Evolutionary conservation across 2,888 invertebrate genomes (phyloP).

Genomic region (Clostera curtula): DNA sequence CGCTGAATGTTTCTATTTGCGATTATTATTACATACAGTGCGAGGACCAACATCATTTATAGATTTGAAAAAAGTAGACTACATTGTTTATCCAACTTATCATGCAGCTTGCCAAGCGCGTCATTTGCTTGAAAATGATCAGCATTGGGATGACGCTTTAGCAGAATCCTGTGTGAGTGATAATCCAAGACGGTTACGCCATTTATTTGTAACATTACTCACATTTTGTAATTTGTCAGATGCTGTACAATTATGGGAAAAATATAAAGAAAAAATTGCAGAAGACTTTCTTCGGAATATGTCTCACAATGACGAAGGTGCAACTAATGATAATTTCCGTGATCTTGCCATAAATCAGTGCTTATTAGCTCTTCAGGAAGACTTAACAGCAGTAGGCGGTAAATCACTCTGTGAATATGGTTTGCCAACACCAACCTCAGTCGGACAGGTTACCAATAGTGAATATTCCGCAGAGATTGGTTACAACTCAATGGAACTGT

Average conservation of each 20-base stretch:
- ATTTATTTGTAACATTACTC: slow-evolving; percentile 3
- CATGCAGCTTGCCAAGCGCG: slow-evolving; percentile 23
- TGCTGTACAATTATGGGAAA: slow-evolving; percentile 3
- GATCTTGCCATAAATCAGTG: slow-evolving; percentile 5
- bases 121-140: slow-evolving; percentile 27
- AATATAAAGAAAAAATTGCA: slow-evolving; percentile 3
- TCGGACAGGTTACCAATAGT: slow-evolving; percentile 4
- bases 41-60: slow-evolving; percentile 23
- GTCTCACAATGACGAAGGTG: not conserved
- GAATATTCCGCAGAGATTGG: slow-evolving; percentile 11
- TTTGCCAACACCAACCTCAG: slow-evolving; percentile 1
- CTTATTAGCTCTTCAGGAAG: slow-evolving; percentile 4
- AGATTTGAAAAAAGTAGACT: slow-evolving; percentile 25
- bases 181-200: slow-evolving; percentile 11
- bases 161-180: slow-evolving; percentile 17
- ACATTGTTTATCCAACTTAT: slow-evolving; percentile 21
- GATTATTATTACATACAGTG: slow-evolving; percentile 12
- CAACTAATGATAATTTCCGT: slow-evolving; percentile 2
- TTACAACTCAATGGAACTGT: slow-evolving; percentile 9
- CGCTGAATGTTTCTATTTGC: too few relatives aligned
- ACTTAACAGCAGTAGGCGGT: slow-evolving; percentile 3
- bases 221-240: slow-evolving; percentile 5
- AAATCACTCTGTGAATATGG: slow-evolving; percentile 5
- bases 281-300: slow-evolving; percentile 5
- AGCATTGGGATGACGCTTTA: slow-evolving; percentile 26